phyloP scores from a whole-genome alignment of 2,888 invertebrate genomes.

The Phengaris alcon region DNA sequence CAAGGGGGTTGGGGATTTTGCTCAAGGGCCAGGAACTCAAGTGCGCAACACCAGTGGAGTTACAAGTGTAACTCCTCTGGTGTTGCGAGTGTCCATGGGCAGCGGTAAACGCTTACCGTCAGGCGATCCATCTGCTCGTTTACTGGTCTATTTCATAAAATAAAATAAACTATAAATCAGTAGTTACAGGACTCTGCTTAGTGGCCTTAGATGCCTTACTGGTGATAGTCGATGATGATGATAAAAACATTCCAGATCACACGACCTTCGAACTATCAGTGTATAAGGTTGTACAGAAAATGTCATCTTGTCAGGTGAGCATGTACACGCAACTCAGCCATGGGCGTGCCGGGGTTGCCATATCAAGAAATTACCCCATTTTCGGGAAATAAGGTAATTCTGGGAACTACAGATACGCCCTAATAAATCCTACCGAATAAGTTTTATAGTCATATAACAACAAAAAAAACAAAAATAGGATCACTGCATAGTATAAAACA shows the following conservation, averaged over 20 bases:
- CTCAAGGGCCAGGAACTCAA: no score
- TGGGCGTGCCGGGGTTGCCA: slow-evolving; percentile 14
- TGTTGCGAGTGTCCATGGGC: no score
- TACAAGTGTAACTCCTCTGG: no score
- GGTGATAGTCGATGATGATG: background rate
- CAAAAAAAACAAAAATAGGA: background rate
- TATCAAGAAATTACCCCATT: background rate
- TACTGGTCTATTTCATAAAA: no score
- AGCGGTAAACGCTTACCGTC: no score
- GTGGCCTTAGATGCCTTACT: no score
- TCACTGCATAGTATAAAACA: no score
- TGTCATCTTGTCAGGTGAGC: slow-evolving; percentile 16
- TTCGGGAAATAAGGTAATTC: background rate
- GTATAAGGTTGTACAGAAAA: background rate
- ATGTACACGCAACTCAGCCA: background rate
- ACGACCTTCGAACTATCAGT: background rate
- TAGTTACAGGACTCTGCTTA: no score
- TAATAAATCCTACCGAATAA: background rate
- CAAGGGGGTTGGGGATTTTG: no score
- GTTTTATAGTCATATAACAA: background rate
- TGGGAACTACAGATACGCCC: background rate
- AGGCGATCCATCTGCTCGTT: no score
- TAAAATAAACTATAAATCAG: no score
- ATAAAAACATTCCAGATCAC: background rate
- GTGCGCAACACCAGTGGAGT: no score